Evolutionary conservation across 1,140 invertebrate species (phyloP).

Genomic region (Achatina immaculata): DNA sequence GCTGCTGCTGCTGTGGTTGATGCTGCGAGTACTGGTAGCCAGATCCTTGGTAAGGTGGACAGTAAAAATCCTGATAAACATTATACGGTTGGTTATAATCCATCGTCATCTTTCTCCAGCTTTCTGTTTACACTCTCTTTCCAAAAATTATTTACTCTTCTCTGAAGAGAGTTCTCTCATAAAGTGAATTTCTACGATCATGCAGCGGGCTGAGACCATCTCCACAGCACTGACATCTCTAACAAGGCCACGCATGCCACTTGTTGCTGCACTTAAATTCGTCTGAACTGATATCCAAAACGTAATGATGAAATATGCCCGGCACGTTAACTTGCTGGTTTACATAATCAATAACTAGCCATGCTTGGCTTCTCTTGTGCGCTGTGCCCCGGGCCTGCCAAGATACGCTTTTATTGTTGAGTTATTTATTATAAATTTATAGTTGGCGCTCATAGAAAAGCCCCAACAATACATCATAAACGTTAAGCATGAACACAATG

Average conservation of each 20-base stretch:
- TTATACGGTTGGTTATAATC: conserved; percentile 46
- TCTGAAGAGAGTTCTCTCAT: not conserved
- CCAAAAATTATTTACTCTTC: not conserved
- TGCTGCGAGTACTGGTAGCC: conserved; percentile 13
- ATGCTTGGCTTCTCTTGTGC: not conserved
- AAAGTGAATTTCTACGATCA: not conserved
- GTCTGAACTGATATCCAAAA: not conserved
- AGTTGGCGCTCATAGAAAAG: not conserved
- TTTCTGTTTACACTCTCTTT: not conserved
- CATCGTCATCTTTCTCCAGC: conserved; percentile 37
- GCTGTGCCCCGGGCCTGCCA: not conserved
- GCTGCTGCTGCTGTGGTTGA: not conserved
- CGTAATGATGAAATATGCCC: not conserved
- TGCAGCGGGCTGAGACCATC: too few relatives aligned
- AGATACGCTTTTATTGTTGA: not conserved
- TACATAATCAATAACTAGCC: not conserved
- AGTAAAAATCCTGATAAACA: conserved; percentile 44
- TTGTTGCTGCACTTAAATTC: not conserved
- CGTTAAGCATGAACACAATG: not conserved
- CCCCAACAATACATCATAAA: not conserved
- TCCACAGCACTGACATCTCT: too few relatives aligned
- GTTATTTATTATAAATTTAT: not conserved
- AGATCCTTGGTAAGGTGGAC: conserved; percentile 41
- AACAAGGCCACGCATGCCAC: too few relatives aligned
- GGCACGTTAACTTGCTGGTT: not conserved